Base-by-base conservation (phyloP, 2,888 invertebrate species). In the Nephrotoma flavescens region DNA sequence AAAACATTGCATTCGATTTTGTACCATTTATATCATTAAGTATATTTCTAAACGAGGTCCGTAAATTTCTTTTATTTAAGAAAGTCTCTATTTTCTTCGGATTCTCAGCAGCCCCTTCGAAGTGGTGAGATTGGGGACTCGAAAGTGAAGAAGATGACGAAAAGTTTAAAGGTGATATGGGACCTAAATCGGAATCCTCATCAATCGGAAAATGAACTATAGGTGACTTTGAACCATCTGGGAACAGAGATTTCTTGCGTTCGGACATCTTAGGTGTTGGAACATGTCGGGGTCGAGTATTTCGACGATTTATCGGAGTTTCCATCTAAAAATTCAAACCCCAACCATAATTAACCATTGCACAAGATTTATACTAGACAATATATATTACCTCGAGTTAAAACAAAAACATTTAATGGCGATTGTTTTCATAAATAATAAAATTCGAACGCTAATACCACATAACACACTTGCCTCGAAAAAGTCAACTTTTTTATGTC, bases 231-330 rank as follows among this genome's bases (percentile, higher is more conserved):
- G 86, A 86, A n/a, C 41, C 84, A 42, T 88, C 88, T 89, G 93
- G 93, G 89, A 95, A 95, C 88, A 95, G 91, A 88, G 94, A 93
- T 88, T 95, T 93, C 89, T 95, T 94, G 42, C 95, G 92, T 88
- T 94, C 94, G 0, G 93, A 92, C 90, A 94, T 92, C 89, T 93
- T 93, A 2, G 94, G 93, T 1, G 95, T 94, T 15, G 90, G 90
- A 83, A 88, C 89, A 42, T 91, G 90, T 41, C 88, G 87, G 7
- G 89, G 87, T 9, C 90, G 90, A 86, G 88, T 87, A 44, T 57
- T 52, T 19, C 88, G 88, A 9, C 88, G 88, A 89, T 88, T 89
- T 87, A 88, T 89, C 7, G 91, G 91, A 42, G 91, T 91, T 86
- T 91, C 91, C 91, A 91, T 91, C 87, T 88, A 57, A 87, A 88